Conservation (phyloP, 53 echinoderm and acorn worm genomes). For the Stichopus horrens region DNA sequence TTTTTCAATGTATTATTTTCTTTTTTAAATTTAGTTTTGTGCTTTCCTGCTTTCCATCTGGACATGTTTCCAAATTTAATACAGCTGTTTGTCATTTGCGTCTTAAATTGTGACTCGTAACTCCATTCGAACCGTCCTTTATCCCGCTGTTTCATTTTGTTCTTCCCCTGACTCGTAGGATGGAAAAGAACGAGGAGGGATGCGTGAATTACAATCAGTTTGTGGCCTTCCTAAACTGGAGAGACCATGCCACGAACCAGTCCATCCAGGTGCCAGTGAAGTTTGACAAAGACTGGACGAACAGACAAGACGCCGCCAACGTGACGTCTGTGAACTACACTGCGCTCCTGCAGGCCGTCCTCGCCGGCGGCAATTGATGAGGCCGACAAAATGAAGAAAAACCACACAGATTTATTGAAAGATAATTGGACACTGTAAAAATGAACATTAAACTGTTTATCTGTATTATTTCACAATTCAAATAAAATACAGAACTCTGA, state of each 20-base stretch:
- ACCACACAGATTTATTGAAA: too few species aligned
- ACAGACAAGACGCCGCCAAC: constrained; percentile 54
- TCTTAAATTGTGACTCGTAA: too few species aligned
- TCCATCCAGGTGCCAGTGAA: constrained; percentile 75
- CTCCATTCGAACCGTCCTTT: neutral
- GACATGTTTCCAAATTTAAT: too few species aligned
- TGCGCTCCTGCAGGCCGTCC: constrained; percentile 66
- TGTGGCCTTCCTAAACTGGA: constrained; percentile 81
- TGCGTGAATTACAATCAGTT: constrained; percentile 83
- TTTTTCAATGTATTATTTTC: too few species aligned
- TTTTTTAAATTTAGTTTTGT: too few species aligned
- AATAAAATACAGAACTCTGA: neutral
- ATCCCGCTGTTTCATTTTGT: neutral
- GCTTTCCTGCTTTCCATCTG: too few species aligned
- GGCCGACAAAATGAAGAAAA: neutral
- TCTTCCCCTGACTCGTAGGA: constrained; percentile 48
- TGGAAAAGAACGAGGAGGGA: constrained; percentile 84
- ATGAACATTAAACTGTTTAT: neutral
- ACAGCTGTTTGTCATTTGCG: too few species aligned
- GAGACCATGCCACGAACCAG: constrained; percentile 68
- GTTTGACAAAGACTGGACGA: constrained; percentile 75
- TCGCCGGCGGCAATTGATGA: constrained; percentile 57
- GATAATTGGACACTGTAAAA: too few species aligned
- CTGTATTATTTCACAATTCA: neutral
- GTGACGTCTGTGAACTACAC: constrained; percentile 80